These are phyloP conservation scores for Manduca sexta DNA, from an alignment of 1,140 invertebrate species.

Conservation along the genomic window DNA sequence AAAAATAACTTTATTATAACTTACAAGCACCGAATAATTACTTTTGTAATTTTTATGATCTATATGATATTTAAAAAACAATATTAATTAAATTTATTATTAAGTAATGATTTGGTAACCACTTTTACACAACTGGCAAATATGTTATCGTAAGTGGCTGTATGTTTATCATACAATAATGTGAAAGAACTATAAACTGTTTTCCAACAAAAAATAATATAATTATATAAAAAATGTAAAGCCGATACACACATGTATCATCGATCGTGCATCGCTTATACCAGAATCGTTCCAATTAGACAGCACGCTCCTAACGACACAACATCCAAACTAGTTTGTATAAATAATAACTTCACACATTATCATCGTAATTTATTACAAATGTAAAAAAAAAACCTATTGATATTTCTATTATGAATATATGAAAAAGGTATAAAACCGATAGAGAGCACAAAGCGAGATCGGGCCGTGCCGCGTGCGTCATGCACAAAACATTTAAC, in stretches of 20 bases:
- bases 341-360: slow-evolving; percentile 21
- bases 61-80: no score
- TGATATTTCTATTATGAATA: slow-evolving; percentile 57
- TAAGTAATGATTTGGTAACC: no score
- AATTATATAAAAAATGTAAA: not conserved
- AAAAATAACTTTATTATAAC: no score
- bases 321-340: slow-evolving; percentile 4
- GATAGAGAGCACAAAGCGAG: slow-evolving; percentile 34
- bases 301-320: not conserved
- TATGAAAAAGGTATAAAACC: slow-evolving; percentile 39
- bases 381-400: slow-evolving; percentile 36
- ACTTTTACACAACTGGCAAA: no score
- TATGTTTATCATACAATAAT: no score
- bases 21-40: no score
- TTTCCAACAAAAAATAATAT: not conserved
- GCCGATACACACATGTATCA: not conserved
- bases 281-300: no score
- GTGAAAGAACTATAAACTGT: not conserved
- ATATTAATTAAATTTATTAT: no score
- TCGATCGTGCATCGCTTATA: no score
- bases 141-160: no score
- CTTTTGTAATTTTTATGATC: no score
- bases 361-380: slow-evolving; percentile 20
- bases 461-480: slow-evolving; percentile 39
- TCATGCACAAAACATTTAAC: slow-evolving; percentile 67